Base-by-base conservation (phyloP, 1,140 invertebrate genomes). In the Leptinotarsa undecemlineata region DNA sequence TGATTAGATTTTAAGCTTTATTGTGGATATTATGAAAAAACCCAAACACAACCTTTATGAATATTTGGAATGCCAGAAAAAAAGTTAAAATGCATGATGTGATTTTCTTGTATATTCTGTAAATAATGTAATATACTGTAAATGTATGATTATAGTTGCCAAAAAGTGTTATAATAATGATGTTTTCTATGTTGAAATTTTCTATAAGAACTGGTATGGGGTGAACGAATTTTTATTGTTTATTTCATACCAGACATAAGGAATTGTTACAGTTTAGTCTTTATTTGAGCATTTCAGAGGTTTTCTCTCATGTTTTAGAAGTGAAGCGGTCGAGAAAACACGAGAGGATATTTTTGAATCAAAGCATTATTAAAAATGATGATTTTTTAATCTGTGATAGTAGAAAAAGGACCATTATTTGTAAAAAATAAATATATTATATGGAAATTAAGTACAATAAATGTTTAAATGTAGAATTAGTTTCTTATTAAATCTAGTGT, bases 351-450 rank as follows among this genome's bases (percentile, higher is more conserved):
- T 73, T 68, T 73, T 71, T 51, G 47, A 68, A 69, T 69, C 15
- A 19, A 42, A 23, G 64, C 19, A 63, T 74, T 74, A 48, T 82
- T 81, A 78, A 81, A 33, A 81, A 79, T 82, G 71, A 80, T 84
- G 77, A 79, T 80, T 82, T 83, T 84, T 81, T 82, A 81, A 84
- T 81, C 84, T 85, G 84, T 85, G 84, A 85, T 85, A 85, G 82
- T 85, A 84, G 83, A 79, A 80, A 79, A 81, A 79, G 84, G 83
- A 84, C 84, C 83, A 84, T 80, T 81, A 81, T 84, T 84, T 85
- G 84, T 85, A 85, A 85, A 83, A 79, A 79, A 81, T 75, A 79
- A 81, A 81, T 79, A 82, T 81, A 78, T 75, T 78, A 79, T 79
- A 80, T 82, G 72, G 78, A 73, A 57, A 42, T 73, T 81, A 82